Evolutionary conservation across 2,888 invertebrate species (phyloP).

Genomic region (Amblyteles armatorius): DNA sequence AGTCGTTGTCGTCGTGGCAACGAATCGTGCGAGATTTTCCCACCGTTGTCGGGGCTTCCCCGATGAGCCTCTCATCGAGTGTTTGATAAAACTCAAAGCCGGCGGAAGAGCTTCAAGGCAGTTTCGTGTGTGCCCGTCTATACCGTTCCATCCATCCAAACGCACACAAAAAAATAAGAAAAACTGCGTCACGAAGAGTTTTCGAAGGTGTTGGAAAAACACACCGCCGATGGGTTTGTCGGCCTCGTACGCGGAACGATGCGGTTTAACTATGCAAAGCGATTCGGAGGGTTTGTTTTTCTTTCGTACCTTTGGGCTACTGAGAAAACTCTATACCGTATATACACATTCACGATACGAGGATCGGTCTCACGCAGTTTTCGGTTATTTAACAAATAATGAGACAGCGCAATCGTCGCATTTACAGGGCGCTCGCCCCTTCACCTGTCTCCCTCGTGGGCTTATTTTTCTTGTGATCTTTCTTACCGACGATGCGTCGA

Average conservation of each 20-base stretch:
- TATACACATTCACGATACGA: conserved; percentile 56
- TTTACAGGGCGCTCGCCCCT: conserved; percentile 1
- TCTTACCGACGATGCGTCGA: background rate
- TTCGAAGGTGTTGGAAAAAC: conserved; percentile 75
- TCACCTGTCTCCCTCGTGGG: conserved; percentile 51
- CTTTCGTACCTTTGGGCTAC: conserved; percentile 58
- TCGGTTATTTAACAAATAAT: conserved; percentile 72
- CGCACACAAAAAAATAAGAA: conserved; percentile 15
- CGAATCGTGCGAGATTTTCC: conserved; percentile 40
- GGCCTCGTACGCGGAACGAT: conserved; percentile 41
- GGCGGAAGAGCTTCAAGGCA: background rate
- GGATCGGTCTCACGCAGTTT: conserved; percentile 64
- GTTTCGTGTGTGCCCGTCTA: conserved; percentile 27
- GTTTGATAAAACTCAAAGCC: conserved; percentile 47
- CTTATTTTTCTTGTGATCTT: conserved; percentile 35
- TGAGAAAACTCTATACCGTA: conserved; percentile 52
- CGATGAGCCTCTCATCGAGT: conserved; percentile 36
- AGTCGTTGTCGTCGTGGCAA: background rate
- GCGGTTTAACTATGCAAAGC: conserved; percentile 51
- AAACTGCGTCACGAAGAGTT: conserved; percentile 18
- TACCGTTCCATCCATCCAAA: background rate
- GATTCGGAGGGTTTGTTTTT: conserved; percentile 61
- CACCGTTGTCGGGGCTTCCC: conserved; percentile 8
- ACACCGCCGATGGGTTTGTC: conserved; percentile 73
- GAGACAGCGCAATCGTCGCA: conserved; percentile 63